phyloP scores from a whole-genome alignment of 30 jellyfish, hydroid and myxozoan species.

The Euphysa ruthae region DNA sequence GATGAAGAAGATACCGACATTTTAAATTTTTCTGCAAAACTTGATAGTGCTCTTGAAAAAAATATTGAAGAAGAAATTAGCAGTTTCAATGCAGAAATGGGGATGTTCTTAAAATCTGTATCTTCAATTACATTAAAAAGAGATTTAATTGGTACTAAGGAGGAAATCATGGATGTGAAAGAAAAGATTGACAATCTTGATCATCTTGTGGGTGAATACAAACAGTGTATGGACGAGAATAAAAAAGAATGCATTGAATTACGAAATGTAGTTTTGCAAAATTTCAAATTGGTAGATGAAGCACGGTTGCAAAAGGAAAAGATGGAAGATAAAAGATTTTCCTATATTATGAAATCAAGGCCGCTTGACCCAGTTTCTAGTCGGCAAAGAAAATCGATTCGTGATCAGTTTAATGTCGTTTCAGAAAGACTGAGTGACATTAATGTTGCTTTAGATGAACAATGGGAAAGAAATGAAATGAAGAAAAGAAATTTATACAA shows the following conservation, averaged over 20 bases:
- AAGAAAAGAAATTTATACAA: conserved; percentile 3
- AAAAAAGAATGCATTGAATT: conserved; percentile 33
- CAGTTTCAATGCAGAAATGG: conserved; percentile 33
- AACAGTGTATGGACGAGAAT: conserved; percentile 32
- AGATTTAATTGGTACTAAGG: conserved; percentile 39
- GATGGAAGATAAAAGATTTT: conserved; percentile 16
- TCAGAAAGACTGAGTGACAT: conserved; percentile 39
- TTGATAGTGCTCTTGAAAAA: conserved; percentile 39
- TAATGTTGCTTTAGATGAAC: conserved; percentile 56
- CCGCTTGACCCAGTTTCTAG: conserved; percentile 65
- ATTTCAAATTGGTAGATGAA: conserved; percentile 42
- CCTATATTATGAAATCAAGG: conserved; percentile 27
- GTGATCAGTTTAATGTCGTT: conserved; percentile 47
- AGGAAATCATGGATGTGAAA: conserved; percentile 30
- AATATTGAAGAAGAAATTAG: conserved; percentile 52
- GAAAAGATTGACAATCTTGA: not conserved
- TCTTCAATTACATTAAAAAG: not conserved
- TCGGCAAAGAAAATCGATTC: conserved; percentile 57
- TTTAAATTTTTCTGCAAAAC: conserved; percentile 28
- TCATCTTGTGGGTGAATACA: conserved; percentile 9
- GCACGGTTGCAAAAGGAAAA: conserved; percentile 48
- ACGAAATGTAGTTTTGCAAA: conserved; percentile 32
- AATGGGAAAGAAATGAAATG: conserved; percentile 44
- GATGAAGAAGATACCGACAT: conserved; percentile 24
- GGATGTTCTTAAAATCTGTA: not conserved